Conservation (phyloP, 2,113 vertebrate species). For the Brachypteracias leptosomus region DNA sequence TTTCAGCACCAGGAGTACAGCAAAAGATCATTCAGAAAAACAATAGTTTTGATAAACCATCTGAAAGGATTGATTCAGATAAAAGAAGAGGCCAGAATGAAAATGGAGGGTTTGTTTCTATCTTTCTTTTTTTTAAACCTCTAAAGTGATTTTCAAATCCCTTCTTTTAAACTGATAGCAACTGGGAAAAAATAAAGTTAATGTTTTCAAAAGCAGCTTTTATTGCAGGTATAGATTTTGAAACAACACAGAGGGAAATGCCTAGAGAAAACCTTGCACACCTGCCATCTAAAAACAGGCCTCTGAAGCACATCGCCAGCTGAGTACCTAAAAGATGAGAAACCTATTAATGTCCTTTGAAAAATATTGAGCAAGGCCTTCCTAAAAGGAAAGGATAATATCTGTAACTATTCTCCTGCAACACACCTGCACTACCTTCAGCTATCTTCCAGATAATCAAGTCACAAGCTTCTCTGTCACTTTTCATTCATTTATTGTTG, state of each 20-base stretch:
- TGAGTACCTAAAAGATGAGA: slow-evolving; percentile 35
- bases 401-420: neutral
- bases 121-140: neutral
- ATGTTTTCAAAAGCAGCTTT: slow-evolving; percentile 10
- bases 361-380: neutral
- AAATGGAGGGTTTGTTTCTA: neutral
- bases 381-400: neutral
- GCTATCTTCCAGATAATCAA: neutral
- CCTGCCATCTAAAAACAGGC: slow-evolving; percentile 5
- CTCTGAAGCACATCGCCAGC: slow-evolving; percentile 8
- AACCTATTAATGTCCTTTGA: neutral
- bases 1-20: neutral
- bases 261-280: slow-evolving; percentile 17
- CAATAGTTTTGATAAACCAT: neutral
- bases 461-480: neutral
- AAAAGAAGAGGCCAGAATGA: neutral
- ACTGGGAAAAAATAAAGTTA: neutral
- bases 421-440: neutral
- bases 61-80: neutral
- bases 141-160: neutral
- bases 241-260: neutral
- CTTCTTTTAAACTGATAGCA: neutral
- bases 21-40: neutral
- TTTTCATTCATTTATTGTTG: neutral
- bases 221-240: slow-evolving; percentile 27